These are phyloP conservation scores for Nycticebus coucang DNA, from an alignment of 2,113 vertebrate genomes.

Conservation along the genomic window DNA sequence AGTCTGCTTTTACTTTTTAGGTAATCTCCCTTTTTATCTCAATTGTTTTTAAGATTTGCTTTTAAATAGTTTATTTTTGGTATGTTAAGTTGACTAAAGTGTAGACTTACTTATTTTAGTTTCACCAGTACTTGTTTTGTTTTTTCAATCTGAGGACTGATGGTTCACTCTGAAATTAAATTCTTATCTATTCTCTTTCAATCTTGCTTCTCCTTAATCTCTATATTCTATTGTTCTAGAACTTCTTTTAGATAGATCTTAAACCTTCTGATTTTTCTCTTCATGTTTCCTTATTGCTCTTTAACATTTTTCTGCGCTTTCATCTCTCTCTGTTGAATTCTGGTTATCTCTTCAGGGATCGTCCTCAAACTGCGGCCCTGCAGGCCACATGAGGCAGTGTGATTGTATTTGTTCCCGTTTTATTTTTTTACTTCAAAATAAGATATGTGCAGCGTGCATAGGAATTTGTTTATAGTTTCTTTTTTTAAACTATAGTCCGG, in stretches of 20 bases:
- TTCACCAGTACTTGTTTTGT: not conserved
- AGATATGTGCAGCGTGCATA: no score
- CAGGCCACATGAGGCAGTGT: no score
- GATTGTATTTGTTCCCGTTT: no score
- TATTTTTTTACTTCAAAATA: no score
- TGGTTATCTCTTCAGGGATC: not conserved
- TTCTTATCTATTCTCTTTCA: not conserved
- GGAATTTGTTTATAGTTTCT: no score
- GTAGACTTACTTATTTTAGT: not conserved
- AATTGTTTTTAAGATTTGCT: not conserved
- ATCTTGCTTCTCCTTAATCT: not conserved
- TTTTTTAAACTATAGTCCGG: no score
- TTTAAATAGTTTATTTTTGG: not conserved
- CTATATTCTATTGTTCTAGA: not conserved
- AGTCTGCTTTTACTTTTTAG: not conserved
- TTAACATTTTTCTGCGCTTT: not conserved
- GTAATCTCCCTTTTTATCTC: not conserved
- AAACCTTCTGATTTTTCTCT: not conserved
- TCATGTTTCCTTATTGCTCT: not conserved
- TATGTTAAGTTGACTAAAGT: not conserved
- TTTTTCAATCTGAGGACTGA: not conserved
- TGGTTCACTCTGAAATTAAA: not conserved
- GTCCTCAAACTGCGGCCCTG: no score
- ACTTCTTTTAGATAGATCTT: not conserved
- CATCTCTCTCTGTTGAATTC: not conserved